Conservation (phyloP, 30 jellyfish, hydroid and myxozoan species). For the Rhopilema esculentum region DNA sequence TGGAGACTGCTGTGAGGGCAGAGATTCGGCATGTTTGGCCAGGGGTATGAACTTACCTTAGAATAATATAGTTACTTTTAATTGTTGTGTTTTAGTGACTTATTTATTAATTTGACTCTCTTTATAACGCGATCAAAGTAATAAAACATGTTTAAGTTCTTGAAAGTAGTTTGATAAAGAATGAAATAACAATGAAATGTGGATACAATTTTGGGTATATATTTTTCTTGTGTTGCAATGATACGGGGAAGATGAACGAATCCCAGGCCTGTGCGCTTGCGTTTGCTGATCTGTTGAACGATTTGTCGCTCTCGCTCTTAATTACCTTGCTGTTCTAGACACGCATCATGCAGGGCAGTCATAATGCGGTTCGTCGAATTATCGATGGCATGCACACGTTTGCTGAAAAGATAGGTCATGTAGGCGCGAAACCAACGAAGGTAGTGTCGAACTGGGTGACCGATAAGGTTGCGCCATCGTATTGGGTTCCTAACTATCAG, state of each 20-base stretch:
- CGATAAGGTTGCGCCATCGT: conserved; percentile 95
- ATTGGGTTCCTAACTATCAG: conserved; percentile 94
- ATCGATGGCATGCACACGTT: conserved; percentile 85
- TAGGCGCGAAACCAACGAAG: conserved; percentile 97
- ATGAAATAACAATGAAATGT: neutral
- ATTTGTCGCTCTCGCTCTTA: neutral
- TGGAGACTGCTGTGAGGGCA: conserved; percentile 91
- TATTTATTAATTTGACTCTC: too few relatives aligned
- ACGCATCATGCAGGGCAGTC: conserved; percentile 76
- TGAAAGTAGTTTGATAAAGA: neutral
- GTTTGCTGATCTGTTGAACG: neutral
- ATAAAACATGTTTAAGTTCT: too few relatives aligned
- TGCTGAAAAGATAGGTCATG: conserved; percentile 86
- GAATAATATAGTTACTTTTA: neutral
- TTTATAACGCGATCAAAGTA: too few relatives aligned
- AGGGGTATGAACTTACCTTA: conserved; percentile 90
- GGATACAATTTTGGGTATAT: too few relatives aligned
- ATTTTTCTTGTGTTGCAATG: neutral
- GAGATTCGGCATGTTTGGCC: conserved; percentile 98
- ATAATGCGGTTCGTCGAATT: conserved; percentile 95
- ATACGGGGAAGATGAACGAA: neutral
- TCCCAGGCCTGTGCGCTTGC: neutral
- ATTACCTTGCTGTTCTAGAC: conserved; percentile 46
- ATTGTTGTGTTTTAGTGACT: neutral
- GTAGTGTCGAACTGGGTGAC: conserved; percentile 97